Evolutionary conservation across 2,888 invertebrate genomes (phyloP).

Genomic region (Ormyrus rosae): DNA sequence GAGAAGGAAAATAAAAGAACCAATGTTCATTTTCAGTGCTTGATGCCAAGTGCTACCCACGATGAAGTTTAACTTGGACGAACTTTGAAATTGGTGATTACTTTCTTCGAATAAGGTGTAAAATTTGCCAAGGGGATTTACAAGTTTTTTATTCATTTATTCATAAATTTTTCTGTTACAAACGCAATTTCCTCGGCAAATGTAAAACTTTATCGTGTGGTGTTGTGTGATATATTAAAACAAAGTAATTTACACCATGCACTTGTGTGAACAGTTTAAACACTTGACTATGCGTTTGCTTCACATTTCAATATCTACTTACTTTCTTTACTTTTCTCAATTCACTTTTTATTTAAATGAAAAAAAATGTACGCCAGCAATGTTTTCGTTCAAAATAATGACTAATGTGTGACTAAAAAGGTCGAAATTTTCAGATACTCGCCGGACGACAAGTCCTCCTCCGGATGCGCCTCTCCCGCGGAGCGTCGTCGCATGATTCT

Average conservation of each 20-base stretch:
- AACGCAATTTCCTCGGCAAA: constrained; percentile 31
- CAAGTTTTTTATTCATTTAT: neutral
- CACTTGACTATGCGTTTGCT: too few species aligned
- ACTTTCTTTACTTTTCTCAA: neutral
- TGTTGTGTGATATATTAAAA: constrained; percentile 22
- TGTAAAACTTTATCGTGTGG: constrained; percentile 51
- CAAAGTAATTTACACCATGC: neutral
- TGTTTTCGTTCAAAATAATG: neutral
- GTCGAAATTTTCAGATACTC: constrained; percentile 63
- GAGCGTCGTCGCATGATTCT: constrained; percentile 65
- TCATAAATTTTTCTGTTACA: neutral
- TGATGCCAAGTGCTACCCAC: constrained; percentile 51
- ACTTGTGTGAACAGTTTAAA: neutral
- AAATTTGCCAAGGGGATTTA: constrained; percentile 34
- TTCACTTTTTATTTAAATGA: neutral
- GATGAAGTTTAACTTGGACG: constrained; percentile 54
- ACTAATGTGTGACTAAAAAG: too few species aligned
- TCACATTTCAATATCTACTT: neutral
- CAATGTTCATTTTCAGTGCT: constrained; percentile 55
- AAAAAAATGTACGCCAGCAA: neutral
- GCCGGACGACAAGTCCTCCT: constrained; percentile 70
- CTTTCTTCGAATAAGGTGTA: constrained; percentile 38
- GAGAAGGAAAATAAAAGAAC: constrained; percentile 17
- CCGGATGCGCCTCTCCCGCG: constrained; percentile 70
- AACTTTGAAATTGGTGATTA: constrained; percentile 57